These are phyloP conservation scores for Xylota segnis DNA, from an alignment of 2,888 invertebrate genomes.

Conservation along the genomic window DNA sequence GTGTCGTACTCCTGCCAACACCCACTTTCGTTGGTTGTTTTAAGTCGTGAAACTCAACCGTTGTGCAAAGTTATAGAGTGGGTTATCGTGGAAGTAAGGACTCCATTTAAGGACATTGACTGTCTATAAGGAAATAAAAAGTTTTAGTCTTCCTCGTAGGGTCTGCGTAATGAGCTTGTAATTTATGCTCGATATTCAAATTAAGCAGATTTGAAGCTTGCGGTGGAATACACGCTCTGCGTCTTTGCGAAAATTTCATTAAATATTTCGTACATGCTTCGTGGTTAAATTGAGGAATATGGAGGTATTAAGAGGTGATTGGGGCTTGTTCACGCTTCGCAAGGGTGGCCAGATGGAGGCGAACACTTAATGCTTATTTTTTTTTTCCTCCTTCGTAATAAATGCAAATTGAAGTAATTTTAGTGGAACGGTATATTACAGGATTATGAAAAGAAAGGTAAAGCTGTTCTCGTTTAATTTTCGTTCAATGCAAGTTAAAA, in stretches of 20 bases:
- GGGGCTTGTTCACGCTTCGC: constrained; percentile 46
- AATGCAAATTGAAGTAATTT: constrained; percentile 69
- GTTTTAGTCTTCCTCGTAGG: constrained; percentile 14
- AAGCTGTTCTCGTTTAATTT: constrained; percentile 40
- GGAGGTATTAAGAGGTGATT: constrained; percentile 53
- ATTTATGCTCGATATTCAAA: constrained; percentile 73
- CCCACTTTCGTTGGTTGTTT: constrained; percentile 25
- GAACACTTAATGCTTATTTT: constrained; percentile 24
- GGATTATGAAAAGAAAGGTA: constrained; percentile 51
- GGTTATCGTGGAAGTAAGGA: constrained; percentile 31
- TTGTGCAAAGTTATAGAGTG: neutral
- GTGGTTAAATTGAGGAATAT: constrained; percentile 59
- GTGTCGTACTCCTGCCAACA: neutral
- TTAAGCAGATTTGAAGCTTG: constrained; percentile 67
- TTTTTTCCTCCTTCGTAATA: constrained; percentile 39
- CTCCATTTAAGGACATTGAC: constrained; percentile 52
- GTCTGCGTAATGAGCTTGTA: constrained; percentile 63
- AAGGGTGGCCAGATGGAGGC: neutral
- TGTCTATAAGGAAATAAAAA: constrained; percentile 59
- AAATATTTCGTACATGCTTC: constrained; percentile 64
- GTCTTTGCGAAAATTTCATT: constrained; percentile 59
- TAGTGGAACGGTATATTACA: constrained; percentile 47
- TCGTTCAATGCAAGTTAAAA: constrained; percentile 37
- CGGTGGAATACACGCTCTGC: constrained; percentile 22
- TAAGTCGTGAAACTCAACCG: constrained; percentile 6